These are phyloP conservation scores for Rhaphigaster nebulosa DNA, from an alignment of 2,888 invertebrate species.

Conservation along the genomic window DNA sequence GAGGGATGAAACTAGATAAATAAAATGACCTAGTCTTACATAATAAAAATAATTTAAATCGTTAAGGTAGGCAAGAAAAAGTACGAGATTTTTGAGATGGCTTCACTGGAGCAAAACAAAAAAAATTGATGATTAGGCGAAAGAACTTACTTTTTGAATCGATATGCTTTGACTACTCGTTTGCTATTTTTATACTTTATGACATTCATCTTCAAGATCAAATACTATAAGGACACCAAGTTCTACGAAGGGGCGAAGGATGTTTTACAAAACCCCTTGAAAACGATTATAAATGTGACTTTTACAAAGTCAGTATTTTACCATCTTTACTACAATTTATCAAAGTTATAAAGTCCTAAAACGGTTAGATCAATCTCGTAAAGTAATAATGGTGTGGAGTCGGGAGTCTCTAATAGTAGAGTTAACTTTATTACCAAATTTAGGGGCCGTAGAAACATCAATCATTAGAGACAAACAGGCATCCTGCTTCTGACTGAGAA, in stretches of 20 bases:
- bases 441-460: background rate
- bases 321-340: background rate
- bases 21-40: too few relatives aligned
- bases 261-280: background rate
- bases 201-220: background rate
- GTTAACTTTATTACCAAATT: conserved; percentile 28
- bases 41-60: too few relatives aligned
- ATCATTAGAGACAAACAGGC: conserved; percentile 23
- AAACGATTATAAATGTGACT: background rate
- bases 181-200: too few relatives aligned
- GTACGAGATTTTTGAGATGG: too few relatives aligned
- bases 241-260: background rate
- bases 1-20: too few relatives aligned
- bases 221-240: background rate
- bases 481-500: background rate
- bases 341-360: conserved; percentile 7
- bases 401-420: background rate
- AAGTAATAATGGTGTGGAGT: background rate
- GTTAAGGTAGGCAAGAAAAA: too few relatives aligned
- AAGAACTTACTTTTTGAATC: too few relatives aligned
- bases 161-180: too few relatives aligned
- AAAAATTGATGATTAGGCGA: too few relatives aligned
- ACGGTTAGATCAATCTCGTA: background rate
- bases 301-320: background rate
- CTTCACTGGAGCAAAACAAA: too few relatives aligned